Evolutionary conservation across 2,113 vertebrate species (phyloP).

Genomic region (Lamprotornis superbus): DNA sequence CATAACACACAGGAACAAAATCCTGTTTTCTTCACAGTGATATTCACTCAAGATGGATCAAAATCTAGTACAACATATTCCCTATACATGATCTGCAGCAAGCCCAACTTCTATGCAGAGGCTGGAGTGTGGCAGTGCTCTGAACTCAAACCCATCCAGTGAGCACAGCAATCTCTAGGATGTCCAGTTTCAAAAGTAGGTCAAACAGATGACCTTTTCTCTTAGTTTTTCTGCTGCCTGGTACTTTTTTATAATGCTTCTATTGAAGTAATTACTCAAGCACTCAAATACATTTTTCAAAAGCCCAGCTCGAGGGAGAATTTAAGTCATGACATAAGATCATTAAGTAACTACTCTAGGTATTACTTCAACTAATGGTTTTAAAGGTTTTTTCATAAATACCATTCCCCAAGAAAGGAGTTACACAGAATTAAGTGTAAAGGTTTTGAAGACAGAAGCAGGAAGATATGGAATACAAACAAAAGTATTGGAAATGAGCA

Average conservation of each 20-base stretch:
- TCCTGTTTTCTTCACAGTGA: not conserved
- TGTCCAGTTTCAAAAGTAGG: not conserved
- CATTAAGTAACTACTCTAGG: not conserved
- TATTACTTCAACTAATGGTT: not conserved
- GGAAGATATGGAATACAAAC: not conserved
- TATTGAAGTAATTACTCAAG: not conserved
- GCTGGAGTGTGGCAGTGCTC: accelerated
- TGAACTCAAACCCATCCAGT: not conserved
- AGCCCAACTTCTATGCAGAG: not conserved
- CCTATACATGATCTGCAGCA: not conserved
- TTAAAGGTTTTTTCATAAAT: not conserved
- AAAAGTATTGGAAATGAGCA: not conserved
- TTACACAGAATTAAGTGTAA: not conserved
- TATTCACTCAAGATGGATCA: not conserved
- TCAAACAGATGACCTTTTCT: not conserved
- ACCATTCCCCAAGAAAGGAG: not conserved
- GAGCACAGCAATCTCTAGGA: not conserved
- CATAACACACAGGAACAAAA: not conserved
- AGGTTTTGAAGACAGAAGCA: not conserved
- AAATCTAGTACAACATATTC: not conserved
- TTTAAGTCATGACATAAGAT: not conserved
- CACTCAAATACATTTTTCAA: not conserved
- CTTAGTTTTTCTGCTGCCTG: not conserved
- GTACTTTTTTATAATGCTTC: not conserved
- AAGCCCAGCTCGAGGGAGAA: not conserved